phyloP scores from a whole-genome alignment of 1,140 invertebrate genomes.

The Asobara japonica region DNA sequence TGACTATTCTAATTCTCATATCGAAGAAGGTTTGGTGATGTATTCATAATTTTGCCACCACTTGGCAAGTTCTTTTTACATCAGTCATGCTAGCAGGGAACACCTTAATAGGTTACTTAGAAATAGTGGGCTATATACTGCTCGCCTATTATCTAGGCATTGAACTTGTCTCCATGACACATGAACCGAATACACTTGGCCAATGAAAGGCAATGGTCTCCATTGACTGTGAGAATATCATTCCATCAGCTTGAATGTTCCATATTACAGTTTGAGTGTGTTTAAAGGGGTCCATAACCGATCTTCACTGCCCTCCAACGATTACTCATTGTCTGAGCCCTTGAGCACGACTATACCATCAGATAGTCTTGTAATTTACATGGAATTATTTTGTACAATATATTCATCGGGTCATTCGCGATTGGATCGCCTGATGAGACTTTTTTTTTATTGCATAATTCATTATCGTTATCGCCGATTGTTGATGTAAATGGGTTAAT shows the following conservation, averaged over 20 bases:
- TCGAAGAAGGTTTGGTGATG: too few species aligned
- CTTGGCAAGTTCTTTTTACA: too few species aligned
- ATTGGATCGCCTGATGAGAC: neutral
- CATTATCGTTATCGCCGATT: neutral
- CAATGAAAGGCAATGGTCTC: neutral
- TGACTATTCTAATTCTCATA: too few species aligned
- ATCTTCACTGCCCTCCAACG: conserved; percentile 33
- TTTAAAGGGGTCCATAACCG: conserved; percentile 59
- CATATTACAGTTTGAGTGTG: conserved; percentile 55
- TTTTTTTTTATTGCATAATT: neutral
- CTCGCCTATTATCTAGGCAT: too few species aligned
- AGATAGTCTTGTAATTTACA: neutral
- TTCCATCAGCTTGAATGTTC: conserved; percentile 61
- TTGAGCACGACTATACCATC: neutral
- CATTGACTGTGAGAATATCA: conserved; percentile 36
- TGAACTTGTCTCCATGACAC: neutral
- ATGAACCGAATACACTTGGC: neutral
- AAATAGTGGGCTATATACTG: too few species aligned
- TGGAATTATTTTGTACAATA: neutral
- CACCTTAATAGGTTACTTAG: too few species aligned
- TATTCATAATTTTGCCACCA: too few species aligned
- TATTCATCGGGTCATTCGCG: neutral
- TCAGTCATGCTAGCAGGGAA: too few species aligned
- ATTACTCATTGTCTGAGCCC: conserved; percentile 36
- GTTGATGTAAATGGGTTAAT: too few species aligned